Base-by-base conservation (phyloP, 1,140 invertebrate genomes). In the Portunus trituberculatus region DNA sequence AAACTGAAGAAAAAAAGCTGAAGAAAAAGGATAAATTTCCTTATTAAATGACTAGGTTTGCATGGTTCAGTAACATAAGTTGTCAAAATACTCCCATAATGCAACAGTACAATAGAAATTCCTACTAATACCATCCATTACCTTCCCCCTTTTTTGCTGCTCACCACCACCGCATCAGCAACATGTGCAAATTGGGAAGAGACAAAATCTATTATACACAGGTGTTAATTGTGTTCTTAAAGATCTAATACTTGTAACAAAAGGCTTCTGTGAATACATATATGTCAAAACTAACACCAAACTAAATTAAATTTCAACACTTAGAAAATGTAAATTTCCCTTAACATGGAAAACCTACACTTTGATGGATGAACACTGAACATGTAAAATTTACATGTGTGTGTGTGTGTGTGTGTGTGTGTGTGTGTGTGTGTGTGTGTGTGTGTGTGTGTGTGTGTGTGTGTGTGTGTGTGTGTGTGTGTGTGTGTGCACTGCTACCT, bases 111-210 rank as follows among this genome's bases (percentile, higher is more conserved):
- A 89, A 48, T 7, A 90, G 67, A 83, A 25, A 83, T 82, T 89
- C 45, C 91, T 87, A 59, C 29, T 10, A 20, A 45, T 88, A 93
- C 90, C 46, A 87, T 39, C 84, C 52, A 93, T 95, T 95, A 95
- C 95, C 95, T 95, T 32, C 91, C 95, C 92, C 95, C 95, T 82
- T 93, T 95, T 82, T 95, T 95, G 95, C 95, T 95, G 95, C 87
- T 82, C 10, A 67, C 28, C 94, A 95, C 45, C 95, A 93, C 67
- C 86, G 91, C 92, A 93, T 87, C 95, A 95, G 48, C 93, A 94
- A 91, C 95, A 95, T 39, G 88, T 28, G 46, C 86, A 95, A 32
- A 88, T 86, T 31, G 86, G 92, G 92, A 93, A 95, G 95, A 95
- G 88, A 93, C 39, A 93, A 25, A 86, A 48, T 31, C 84, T 76